phyloP scores from a whole-genome alignment of 2,888 invertebrate species.

The Torymus auratus region DNA sequence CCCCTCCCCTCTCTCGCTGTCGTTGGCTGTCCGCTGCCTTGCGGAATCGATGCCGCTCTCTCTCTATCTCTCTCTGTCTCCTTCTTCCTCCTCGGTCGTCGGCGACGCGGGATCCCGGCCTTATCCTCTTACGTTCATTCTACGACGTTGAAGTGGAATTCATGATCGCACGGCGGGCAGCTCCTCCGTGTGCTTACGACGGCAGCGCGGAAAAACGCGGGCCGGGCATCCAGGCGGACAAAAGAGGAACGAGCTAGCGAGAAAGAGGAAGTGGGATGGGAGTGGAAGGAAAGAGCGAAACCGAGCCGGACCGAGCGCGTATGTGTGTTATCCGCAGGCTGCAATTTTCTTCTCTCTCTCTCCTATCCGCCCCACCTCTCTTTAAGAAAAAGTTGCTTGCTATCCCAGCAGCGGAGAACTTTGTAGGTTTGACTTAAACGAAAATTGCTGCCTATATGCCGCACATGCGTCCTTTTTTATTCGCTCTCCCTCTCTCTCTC shows the following conservation, averaged over 20 bases:
- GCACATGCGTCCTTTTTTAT: no score
- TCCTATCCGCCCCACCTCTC: not conserved
- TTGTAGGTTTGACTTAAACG: not conserved
- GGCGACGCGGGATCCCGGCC: not conserved
- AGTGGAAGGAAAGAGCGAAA: slow-evolving; percentile 2
- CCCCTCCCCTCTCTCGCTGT: not conserved
- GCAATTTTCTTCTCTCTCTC: slow-evolving; percentile 1
- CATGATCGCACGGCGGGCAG: slow-evolving; percentile 33
- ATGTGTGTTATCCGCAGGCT: slow-evolving; percentile 16
- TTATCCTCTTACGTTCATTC: slow-evolving; percentile 54
- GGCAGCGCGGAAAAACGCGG: slow-evolving; percentile 8
- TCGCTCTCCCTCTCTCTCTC: no score
- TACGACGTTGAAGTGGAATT: slow-evolving; percentile 49
- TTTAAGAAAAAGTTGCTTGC: not conserved
- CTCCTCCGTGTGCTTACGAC: not conserved
- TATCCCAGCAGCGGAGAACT: not conserved
- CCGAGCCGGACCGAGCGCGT: not conserved
- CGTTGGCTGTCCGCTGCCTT: no score
- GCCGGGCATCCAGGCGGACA: slow-evolving; percentile 25
- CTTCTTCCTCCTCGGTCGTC: no score
- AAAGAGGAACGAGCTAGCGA: slow-evolving; percentile 28
- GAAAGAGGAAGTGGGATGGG: not conserved
- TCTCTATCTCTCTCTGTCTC: not conserved
- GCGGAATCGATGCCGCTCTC: slow-evolving; percentile 29
- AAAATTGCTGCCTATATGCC: not conserved